phyloP scores from a whole-genome alignment of 1,140 invertebrate genomes.

The Zaprionus ornatus region DNA sequence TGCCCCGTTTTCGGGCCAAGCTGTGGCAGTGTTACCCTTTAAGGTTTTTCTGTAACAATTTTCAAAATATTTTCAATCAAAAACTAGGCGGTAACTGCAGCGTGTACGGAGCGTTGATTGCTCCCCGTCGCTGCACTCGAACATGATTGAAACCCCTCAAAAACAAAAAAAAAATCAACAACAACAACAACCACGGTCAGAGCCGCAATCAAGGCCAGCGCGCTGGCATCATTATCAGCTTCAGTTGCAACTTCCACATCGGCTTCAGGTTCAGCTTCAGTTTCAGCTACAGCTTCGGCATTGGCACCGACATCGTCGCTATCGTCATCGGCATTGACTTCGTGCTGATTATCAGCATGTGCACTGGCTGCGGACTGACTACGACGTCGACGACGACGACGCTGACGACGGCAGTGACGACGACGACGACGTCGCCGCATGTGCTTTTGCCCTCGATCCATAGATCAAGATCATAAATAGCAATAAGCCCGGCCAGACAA shows the following conservation, averaged over 20 bases:
- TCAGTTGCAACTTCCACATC: slow-evolving; percentile 19
- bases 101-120: slow-evolving; percentile 51
- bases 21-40: slow-evolving; percentile 60
- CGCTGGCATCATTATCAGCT: slow-evolving; percentile 63
- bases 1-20: slow-evolving; percentile 28
- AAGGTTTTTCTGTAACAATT: slow-evolving; percentile 69
- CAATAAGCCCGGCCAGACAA: slow-evolving; percentile 81
- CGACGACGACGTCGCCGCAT: slow-evolving; percentile 66
- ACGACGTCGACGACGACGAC: slow-evolving; percentile 24
- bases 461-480: slow-evolving; percentile 84
- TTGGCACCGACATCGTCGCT: slow-evolving; percentile 6
- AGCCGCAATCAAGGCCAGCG: slow-evolving; percentile 67
- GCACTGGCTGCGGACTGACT: slow-evolving; percentile 57
- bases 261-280: slow-evolving; percentile 4
- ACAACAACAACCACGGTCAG: slow-evolving; percentile 24
- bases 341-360: slow-evolving; percentile 80
- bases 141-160: slow-evolving; percentile 47
- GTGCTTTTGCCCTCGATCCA: slow-evolving; percentile 83
- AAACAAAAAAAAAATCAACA: slow-evolving; percentile 3
- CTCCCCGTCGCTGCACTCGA: slow-evolving; percentile 29
- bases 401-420: slow-evolving; percentile 30
- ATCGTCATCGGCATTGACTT: slow-evolving; percentile 37
- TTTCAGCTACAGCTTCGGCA: slow-evolving; percentile 1
- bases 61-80: slow-evolving; percentile 74
- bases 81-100: slow-evolving; percentile 56